Evolutionary conservation across 2,888 invertebrate species (phyloP).

Genomic region (Drosophila atripex): DNA sequence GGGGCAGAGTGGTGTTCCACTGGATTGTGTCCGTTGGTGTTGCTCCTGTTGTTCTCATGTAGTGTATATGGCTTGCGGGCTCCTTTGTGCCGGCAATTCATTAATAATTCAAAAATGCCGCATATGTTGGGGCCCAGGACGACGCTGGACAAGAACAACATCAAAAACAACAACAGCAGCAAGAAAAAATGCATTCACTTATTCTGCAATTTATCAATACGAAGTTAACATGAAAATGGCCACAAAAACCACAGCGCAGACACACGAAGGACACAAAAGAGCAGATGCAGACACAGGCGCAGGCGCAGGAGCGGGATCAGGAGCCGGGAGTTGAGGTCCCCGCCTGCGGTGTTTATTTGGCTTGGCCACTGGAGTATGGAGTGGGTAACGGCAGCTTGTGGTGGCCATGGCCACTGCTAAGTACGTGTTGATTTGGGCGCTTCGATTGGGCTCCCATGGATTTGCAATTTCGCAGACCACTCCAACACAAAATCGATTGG

Average conservation of each 20-base stretch:
- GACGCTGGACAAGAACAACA: slow-evolving; percentile 23
- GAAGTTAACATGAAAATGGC: slow-evolving; percentile 52
- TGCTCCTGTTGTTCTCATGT: slow-evolving; percentile 23
- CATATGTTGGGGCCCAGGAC: slow-evolving; percentile 63
- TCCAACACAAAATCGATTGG: slow-evolving; percentile 38
- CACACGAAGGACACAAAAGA: slow-evolving; percentile 26
- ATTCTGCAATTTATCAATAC: slow-evolving; percentile 77
- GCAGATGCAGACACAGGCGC: slow-evolving; percentile 12
- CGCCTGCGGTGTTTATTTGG: slow-evolving; percentile 36
- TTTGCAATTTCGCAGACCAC: slow-evolving; percentile 21
- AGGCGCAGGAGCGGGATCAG: background rate
- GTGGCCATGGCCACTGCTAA: slow-evolving; percentile 57
- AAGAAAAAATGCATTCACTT: slow-evolving; percentile 66
- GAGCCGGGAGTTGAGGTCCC: slow-evolving; percentile 2
- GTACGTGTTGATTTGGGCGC: slow-evolving; percentile 71
- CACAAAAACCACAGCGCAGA: slow-evolving; percentile 50
- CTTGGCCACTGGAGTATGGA: slow-evolving; percentile 11
- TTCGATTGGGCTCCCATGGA: slow-evolving; percentile 57
- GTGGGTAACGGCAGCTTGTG: slow-evolving; percentile 44
- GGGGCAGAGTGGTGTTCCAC: background rate
- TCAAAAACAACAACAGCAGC: slow-evolving; percentile 23
- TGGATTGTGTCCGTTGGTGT: slow-evolving; percentile 19
- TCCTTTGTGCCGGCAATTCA: slow-evolving; percentile 69
- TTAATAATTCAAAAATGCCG: slow-evolving; percentile 81
- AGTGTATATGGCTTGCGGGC: slow-evolving; percentile 53